phyloP scores from a whole-genome alignment of 2,797 vertebrate genomes.

The Menidia menidia region DNA sequence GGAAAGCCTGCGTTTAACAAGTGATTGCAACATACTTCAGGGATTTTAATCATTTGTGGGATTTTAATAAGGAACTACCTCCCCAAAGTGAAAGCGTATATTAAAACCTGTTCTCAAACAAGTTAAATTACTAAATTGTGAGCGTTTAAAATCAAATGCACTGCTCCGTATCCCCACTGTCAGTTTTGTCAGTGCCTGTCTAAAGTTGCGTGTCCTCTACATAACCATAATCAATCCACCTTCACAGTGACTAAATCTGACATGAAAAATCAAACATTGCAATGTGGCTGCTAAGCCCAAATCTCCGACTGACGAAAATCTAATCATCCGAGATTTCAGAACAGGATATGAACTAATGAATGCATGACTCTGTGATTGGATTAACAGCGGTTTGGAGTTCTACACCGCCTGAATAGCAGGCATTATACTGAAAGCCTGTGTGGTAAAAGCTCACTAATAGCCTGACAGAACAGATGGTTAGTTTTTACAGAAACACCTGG shows the following conservation, averaged over 20 bases:
- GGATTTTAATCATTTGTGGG: neutral
- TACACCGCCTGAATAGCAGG: neutral
- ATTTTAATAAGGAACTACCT: neutral
- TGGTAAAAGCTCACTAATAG: constrained; percentile 2
- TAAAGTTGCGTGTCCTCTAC: too few species aligned
- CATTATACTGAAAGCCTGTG: neutral
- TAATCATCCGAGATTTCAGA: constrained; percentile 3
- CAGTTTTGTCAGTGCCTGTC: neutral
- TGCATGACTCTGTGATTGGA: constrained; percentile 14
- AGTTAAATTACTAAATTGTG: too few species aligned
- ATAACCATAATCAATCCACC: too few species aligned
- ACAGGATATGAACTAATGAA: neutral
- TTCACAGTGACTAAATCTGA: neutral
- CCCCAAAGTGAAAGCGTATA: too few species aligned
- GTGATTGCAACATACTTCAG: neutral
- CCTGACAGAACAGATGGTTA: neutral
- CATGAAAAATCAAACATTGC: neutral
- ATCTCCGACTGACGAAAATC: constrained; percentile 2
- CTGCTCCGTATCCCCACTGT: neutral
- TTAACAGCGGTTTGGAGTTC: constrained; percentile 1
- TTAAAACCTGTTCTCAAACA: too few species aligned
- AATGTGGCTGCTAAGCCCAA: neutral
- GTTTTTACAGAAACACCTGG: constrained; percentile 5
- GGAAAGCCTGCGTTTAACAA: constrained; percentile 4
- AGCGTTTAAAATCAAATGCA: neutral